phyloP scores from a whole-genome alignment of 2,113 vertebrate species.

The Gavialis gangeticus region DNA sequence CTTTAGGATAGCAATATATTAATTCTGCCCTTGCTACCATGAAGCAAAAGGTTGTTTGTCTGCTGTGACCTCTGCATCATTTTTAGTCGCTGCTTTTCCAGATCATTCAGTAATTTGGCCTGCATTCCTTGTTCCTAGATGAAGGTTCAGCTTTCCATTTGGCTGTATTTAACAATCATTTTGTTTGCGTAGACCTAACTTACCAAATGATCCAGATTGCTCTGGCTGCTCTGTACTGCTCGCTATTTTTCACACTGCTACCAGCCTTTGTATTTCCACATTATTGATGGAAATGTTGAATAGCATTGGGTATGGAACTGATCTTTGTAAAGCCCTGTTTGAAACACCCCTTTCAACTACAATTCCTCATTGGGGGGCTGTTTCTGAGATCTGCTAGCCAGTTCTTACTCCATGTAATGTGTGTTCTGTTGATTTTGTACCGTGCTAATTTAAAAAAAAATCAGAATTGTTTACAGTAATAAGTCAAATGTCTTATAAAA shows the following conservation, averaged over 20 bases:
- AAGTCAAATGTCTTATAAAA: not conserved
- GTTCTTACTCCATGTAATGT: constrained; percentile 36
- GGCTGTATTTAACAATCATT: too few relatives aligned
- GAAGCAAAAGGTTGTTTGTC: too few relatives aligned
- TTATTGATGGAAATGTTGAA: not conserved
- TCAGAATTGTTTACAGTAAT: not conserved
- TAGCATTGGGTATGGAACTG: not conserved
- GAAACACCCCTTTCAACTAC: not conserved
- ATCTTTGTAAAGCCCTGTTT: not conserved
- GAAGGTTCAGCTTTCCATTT: too few relatives aligned
- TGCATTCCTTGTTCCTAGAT: too few relatives aligned
- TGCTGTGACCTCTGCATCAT: too few relatives aligned
- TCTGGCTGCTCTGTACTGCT: too few relatives aligned
- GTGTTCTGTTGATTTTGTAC: not conserved
- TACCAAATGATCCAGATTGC: too few relatives aligned
- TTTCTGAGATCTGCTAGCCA: not conserved
- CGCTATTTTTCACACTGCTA: not conserved
- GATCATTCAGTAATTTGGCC: too few relatives aligned
- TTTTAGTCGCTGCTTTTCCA: too few relatives aligned
- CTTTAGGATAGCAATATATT: too few relatives aligned
- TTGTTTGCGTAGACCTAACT: too few relatives aligned
- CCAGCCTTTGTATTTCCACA: not conserved
- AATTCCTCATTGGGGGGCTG: rapidly evolving
- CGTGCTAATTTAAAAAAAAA: not conserved
- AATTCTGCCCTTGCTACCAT: too few relatives aligned